Conservation (phyloP, 2,797 vertebrate species). For the Hipposideros larvatus region DNA sequence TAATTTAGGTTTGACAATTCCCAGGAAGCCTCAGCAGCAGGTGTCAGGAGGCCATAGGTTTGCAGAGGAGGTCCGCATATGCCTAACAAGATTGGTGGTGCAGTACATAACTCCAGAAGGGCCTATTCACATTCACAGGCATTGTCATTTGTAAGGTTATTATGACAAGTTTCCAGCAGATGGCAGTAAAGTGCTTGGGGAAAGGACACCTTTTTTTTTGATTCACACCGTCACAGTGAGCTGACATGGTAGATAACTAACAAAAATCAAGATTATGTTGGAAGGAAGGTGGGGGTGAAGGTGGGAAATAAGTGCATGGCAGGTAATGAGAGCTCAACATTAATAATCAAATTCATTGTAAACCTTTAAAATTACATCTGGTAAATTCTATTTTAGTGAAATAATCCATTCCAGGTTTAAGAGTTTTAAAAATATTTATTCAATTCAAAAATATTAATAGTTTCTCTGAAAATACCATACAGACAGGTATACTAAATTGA, state of each 20-base stretch:
- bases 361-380: background rate
- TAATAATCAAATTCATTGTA: background rate
- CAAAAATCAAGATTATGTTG: conserved; percentile 15
- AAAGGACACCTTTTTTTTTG: background rate
- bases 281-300: background rate
- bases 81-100: background rate
- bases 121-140: background rate
- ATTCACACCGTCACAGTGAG: background rate
- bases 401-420: conserved; percentile 45
- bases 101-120: background rate
- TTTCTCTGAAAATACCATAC: background rate
- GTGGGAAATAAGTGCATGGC: background rate
- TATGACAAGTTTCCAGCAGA: conserved; percentile 63
- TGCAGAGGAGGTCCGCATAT: background rate
- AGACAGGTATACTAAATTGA: background rate
- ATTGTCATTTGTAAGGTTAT: background rate
- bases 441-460: background rate
- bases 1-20: background rate
- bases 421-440: conserved; percentile 61
- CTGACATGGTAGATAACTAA: background rate
- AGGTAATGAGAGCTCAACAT: background rate
- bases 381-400: conserved; percentile 60
- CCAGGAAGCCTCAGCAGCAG: background rate
- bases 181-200: conserved; percentile 55
- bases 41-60: background rate